Evolutionary conservation across 1,140 invertebrate genomes (phyloP), one percentile per base, ranked within the genome.

Genomic region (Asbolus verrucosus): DNA sequence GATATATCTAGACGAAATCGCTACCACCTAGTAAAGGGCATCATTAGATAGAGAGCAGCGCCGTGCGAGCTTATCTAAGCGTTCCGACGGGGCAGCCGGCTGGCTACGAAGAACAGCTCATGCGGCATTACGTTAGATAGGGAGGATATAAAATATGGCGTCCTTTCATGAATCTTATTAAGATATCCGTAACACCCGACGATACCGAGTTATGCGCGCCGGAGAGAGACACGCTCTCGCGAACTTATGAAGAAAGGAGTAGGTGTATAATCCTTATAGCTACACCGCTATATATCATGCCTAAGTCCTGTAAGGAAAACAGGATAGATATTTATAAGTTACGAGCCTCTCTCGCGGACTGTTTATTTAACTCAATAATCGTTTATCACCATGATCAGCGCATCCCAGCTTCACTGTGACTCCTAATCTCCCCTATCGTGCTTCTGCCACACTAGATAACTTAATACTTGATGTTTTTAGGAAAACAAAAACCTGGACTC

Each of bases 141-240:
- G 80, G 85, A 81, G 84, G 84, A 86, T 86, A 87, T 87, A 88
- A 88, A 87, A 87, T 87, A 87, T 87, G 84, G 85, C 84, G 84
- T 84, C 86, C 86, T 88, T 87, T 87, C 86, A 87, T 87, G 86
- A 88, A 87, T 88, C 86, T 87, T 88, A 88, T 88, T 88, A 88
- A 87, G 86, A 87, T 88, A 87, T 87, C 86, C 85, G 82, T 82
- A 84, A 79, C 76, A 74, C 75, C 75, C 73, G 76, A 77, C 80
- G 76, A 79, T 79, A 79, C 76, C 73, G 71, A 78, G 76, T 79
- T 77, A 77, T 75, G 75, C 70, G 71, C 31, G 46, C 24, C 61
- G 67, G 72, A 78, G 76, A 75, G 74, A 77, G 78, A 79, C 62
- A 68, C 65, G 68, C 65, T 15, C 50, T 69, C 73, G 77, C 75